Evolutionary conservation across 53 echinoderm and acorn worm species (phyloP), one percentile per base, ranked within the genome.

Genomic region (Antedon mediterranea): DNA sequence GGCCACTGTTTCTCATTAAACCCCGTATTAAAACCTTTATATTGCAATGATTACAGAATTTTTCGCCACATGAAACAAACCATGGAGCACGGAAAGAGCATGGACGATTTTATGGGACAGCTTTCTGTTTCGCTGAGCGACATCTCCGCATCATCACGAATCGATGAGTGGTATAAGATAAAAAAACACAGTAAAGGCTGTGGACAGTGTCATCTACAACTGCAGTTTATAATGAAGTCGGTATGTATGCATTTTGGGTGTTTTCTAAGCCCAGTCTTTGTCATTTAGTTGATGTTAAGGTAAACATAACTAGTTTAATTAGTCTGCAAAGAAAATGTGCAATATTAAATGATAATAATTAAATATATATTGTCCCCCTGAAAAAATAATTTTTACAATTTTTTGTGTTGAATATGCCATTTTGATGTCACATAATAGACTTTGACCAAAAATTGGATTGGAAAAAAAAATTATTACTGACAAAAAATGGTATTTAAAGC

Each of bases 81-180:
- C 15, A 34, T 76, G 28, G 76, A 76, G 34, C 86, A 90, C 31
- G 92, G 98, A 11, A 98, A 98, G 74, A 83, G 82, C 32, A 89
- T 82, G 20, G 98, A 98, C 37, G 98, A 98, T 83, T 98, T 90
- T 80, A 82, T 98, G 28, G 98, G 98, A 8, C 85, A 98, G 78
- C 37, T 98, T 33, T 73, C 79, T 42, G 84, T 98, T 3, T 88
- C 98, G 15, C 84, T 98, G 3, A 73, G 57, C 11, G 93, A 98
- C 44, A 92, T 98, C 23, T 86, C 92, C 0, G 80, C 88, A 34
- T 86, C 88, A 0, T 80, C 82, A 26, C 70, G 88, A 4, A 81
- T 87, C 23, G 92, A 92, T 71, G 76, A 86, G 23, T 98, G 98
- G 98, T 98, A 89, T 81, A 81, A 80, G 6, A 81, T 98, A 6